Conservation (phyloP, 2,797 vertebrate genomes). For the Heteromormyrus szaboi region DNA sequence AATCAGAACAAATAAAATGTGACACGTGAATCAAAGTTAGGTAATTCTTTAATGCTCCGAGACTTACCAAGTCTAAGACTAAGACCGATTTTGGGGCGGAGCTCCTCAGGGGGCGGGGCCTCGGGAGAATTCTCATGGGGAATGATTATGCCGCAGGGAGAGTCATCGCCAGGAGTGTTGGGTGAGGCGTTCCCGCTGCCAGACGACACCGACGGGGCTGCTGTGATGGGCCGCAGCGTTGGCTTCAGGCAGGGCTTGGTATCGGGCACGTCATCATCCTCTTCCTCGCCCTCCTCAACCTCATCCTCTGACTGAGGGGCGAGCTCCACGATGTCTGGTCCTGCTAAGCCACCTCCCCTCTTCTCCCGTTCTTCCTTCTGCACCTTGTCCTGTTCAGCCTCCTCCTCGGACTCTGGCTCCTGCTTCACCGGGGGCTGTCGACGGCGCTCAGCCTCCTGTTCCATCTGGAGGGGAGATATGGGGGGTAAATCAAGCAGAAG, state of each 20-base stretch:
- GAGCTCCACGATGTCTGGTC: slow-evolving; percentile 55
- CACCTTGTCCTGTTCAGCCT: slow-evolving; percentile 76
- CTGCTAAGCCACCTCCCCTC: slow-evolving; percentile 63
- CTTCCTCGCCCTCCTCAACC: slow-evolving; percentile 62
- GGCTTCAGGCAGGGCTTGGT: slow-evolving; percentile 89
- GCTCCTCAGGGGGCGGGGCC: slow-evolving; percentile 82
- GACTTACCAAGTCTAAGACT: slow-evolving; percentile 86
- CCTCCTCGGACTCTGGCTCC: slow-evolving; percentile 80
- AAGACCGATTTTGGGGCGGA: slow-evolving; percentile 90
- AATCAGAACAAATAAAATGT: neutral
- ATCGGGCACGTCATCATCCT: slow-evolving; percentile 76
- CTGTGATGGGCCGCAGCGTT: slow-evolving; percentile 87
- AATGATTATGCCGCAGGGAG: slow-evolving; percentile 96
- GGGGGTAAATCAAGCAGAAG: slow-evolving; percentile 25
- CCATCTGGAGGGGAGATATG: slow-evolving; percentile 71
- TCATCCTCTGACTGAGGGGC: slow-evolving; percentile 73
- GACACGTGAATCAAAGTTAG: too few relatives aligned
- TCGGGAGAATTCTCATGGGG: slow-evolving; percentile 96
- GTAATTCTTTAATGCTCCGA: neutral
- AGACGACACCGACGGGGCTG: slow-evolving; percentile 89
- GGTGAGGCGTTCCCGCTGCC: slow-evolving; percentile 87
- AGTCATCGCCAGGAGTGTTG: slow-evolving; percentile 87
- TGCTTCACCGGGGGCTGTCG: slow-evolving; percentile 84
- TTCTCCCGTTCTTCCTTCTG: slow-evolving; percentile 73
- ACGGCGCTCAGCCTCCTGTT: slow-evolving; percentile 89